Percentiles rank a stretch among this genome's conserved stretches.
phyloP scores from a whole-genome alignment of 2,113 vertebrate genomes.

The Thalassoma bifasciatum region DNA sequence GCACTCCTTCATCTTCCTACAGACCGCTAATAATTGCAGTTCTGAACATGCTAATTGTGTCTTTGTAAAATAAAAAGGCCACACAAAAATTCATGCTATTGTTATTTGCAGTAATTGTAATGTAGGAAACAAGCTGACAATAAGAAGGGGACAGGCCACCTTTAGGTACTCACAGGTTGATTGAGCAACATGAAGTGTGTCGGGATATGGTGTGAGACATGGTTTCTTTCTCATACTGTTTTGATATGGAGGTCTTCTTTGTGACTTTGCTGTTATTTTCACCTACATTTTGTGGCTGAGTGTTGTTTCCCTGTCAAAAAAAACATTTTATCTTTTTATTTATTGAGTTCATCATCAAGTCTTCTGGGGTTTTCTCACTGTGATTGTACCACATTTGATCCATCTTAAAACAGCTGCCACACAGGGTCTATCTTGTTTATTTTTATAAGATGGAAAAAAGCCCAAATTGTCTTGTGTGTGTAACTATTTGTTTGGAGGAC shows the following conservation, averaged over 20 bases:
- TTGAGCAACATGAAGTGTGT: no score
- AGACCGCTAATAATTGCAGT: background rate
- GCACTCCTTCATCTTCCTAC: background rate
- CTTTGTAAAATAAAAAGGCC: background rate
- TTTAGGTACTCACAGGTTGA: no score
- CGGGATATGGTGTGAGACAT: no score
- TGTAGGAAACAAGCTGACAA: no score
- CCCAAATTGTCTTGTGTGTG: background rate
- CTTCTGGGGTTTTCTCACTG: background rate
- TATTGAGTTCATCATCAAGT: background rate
- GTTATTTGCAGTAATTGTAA: no score
- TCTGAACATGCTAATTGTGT: background rate
- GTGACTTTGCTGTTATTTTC: no score
- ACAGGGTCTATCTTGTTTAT: background rate
- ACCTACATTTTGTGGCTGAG: no score
- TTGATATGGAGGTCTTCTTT: no score
- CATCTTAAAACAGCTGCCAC: background rate
- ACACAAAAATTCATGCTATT: background rate
- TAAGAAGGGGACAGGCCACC: no score
- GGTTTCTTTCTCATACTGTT: no score
- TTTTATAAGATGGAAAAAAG: background rate
- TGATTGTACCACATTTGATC: background rate
- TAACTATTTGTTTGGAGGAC: background rate
- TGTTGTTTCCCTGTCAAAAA: no score
- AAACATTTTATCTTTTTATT: background rate